Conservation (phyloP, 2,113 vertebrate species). For the Chunga burmeisteri region DNA sequence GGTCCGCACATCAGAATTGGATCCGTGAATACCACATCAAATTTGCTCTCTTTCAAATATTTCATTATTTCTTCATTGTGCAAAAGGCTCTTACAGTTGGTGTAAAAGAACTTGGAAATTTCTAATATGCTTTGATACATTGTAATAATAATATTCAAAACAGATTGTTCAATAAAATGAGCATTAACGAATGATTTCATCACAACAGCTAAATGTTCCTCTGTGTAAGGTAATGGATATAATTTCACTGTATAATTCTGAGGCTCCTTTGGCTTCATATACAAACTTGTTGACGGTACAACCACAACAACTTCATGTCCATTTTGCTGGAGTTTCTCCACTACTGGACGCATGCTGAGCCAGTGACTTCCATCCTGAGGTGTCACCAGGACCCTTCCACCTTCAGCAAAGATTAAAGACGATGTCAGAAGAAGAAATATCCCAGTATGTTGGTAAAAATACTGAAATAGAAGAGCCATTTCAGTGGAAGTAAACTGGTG, state of each 20-base stretch:
- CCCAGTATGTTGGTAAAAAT: neutral
- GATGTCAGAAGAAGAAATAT: neutral
- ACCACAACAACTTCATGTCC: conserved; percentile 83
- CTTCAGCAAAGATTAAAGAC: neutral
- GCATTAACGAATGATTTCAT: neutral
- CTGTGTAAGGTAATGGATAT: conserved; percentile 64
- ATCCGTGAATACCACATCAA: conserved; percentile 78
- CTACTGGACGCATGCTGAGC: conserved; percentile 76
- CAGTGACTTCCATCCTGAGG: conserved; percentile 90
- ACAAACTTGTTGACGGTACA: conserved; percentile 76
- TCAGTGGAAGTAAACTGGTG: rapidly evolving
- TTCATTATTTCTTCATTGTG: conserved; percentile 67
- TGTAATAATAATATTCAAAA: neutral
- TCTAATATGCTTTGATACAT: neutral
- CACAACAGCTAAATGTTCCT: neutral
- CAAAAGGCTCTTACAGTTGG: conserved; percentile 66
- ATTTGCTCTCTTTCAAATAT: conserved; percentile 53
- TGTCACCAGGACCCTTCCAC: conserved; percentile 81
- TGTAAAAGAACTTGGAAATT: neutral
- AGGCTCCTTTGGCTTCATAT: conserved; percentile 66
- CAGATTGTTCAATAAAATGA: neutral
- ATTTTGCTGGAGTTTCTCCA: conserved; percentile 73
- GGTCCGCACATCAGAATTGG: conserved; percentile 79
- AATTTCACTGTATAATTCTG: conserved; percentile 70
- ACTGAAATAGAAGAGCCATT: neutral